A percentile compares a stretch with the other conserved stretches of the same genome.
Evolutionary conservation across 2,113 vertebrate species (phyloP).

Genomic region (Melanerpes aurifrons): DNA sequence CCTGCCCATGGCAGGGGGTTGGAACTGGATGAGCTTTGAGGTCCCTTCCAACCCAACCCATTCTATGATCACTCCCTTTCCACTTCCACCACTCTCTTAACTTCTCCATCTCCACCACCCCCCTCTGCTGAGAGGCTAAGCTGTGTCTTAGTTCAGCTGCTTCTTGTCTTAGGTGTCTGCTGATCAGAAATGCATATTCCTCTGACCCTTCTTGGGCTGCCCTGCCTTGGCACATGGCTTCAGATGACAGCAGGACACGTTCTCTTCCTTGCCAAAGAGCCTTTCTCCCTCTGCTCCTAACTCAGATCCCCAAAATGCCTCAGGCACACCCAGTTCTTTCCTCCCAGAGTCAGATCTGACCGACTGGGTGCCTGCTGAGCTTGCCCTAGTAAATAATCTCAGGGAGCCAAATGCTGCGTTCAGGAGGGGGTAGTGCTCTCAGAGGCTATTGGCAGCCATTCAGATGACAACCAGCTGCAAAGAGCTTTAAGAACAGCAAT

Average conservation of each 20-base stretch:
- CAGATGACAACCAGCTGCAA: conserved; percentile 77
- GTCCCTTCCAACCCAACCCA: too few relatives aligned
- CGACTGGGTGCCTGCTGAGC: not conserved
- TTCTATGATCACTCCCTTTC: not conserved
- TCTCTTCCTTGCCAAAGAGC: not conserved
- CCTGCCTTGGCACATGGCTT: not conserved
- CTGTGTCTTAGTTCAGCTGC: not conserved
- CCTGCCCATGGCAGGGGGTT: too few relatives aligned
- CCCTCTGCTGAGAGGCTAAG: not conserved
- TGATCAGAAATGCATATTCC: not conserved
- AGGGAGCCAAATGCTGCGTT: conserved; percentile 40
- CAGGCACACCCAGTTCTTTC: conserved; percentile 16
- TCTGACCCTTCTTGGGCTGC: not conserved
- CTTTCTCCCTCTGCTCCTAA: not conserved
- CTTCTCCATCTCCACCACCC: not conserved
- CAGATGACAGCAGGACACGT: not conserved
- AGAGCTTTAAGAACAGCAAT: conserved; percentile 74
- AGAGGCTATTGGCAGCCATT: conserved; percentile 70
- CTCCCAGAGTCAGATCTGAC: not conserved
- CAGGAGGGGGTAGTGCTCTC: conserved; percentile 54
- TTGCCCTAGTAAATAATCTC: conserved; percentile 52
- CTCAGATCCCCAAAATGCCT: conserved; percentile 3
- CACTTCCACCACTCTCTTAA: not conserved
- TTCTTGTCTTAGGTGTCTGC: not conserved
- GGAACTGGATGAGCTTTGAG: too few relatives aligned